phyloP scores from a whole-genome alignment of 2,797 vertebrate genomes.

The Pempheris klunzingeri region DNA sequence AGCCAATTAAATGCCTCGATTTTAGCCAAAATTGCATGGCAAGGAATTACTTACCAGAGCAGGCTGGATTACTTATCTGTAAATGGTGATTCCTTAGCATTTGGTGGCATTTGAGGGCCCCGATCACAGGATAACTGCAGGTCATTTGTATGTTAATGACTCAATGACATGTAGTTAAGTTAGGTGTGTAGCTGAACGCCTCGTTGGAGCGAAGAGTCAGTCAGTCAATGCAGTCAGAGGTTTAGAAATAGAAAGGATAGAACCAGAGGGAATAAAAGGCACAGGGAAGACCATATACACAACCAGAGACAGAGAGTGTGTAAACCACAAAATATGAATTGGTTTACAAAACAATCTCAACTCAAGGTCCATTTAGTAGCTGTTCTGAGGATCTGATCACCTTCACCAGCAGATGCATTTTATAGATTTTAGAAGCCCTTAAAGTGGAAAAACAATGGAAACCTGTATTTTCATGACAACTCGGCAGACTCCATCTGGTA shows the following conservation, averaged over 20 bases:
- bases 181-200: conserved; percentile 76
- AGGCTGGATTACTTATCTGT: conserved; percentile 80
- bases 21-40: conserved; percentile 72
- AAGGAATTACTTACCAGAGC: conserved; percentile 74
- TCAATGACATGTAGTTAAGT: conserved; percentile 83
- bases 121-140: conserved; percentile 82
- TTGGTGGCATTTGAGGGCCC: conserved; percentile 86
- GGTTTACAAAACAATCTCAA: conserved; percentile 15
- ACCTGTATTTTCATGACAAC: conserved; percentile 1
- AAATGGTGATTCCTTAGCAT: conserved; percentile 85
- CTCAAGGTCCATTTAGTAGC: neutral
- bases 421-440: neutral
- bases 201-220: conserved; percentile 45
- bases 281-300: neutral
- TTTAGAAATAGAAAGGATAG: conserved; percentile 31
- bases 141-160: conserved; percentile 89
- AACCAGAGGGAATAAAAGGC: conserved; percentile 24
- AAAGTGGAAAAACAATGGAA: neutral
- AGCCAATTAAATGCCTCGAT: conserved; percentile 77
- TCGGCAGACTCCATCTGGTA: neutral
- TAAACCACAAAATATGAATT: conserved; percentile 6
- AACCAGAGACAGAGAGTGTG: neutral
- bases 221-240: conserved; percentile 16
- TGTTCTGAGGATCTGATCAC: conserved; percentile 2
- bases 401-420: neutral